Base-by-base conservation (phyloP, 2,797 vertebrate species). In the Gallinago solitaria region DNA sequence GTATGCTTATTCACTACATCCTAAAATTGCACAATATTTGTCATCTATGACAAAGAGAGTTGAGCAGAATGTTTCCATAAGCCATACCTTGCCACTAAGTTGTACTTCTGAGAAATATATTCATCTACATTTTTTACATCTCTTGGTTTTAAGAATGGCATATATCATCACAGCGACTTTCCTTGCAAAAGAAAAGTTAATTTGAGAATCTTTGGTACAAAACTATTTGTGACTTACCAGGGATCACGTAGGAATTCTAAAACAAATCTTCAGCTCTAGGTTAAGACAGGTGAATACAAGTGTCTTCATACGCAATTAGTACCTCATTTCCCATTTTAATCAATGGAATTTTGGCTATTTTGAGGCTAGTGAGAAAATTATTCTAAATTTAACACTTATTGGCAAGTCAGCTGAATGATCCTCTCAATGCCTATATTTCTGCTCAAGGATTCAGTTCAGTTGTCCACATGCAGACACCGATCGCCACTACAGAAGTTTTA, bases 271-370 rank as follows among this genome's bases (percentile, higher is more conserved):
- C 0, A 16, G 9, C 14, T 81, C 27, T 24, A 33, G 18, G 28
- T 48, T 70, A 70, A 33, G 28, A 32, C 0, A 5, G 3, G 17
- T 67, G 39, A 70, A 39, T 54, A 23, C 2, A 9, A 9, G 1
- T 30, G 6, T 68, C 28, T 56, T 60, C 9, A 24, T 51, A 14
- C 15, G 11, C 11, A 70, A 23, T 37, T 6, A 0, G 0, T 39
- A 59, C 6, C 8, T 6, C 47, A 35, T 45, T 70, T 47, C 4
- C 5, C 4, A 3, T 2, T 69, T 56, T 48, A 13, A 71, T 51
- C 12, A 43, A 56, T 28, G 10, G 9, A 20, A 60, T 60, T 79
- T 75, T 48, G 27, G 77, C 32, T 83, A 30, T 5, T 50, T 48
- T 33, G n/a, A 84, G 4, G 50, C 18, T 45, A 48, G 18, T 61